These are phyloP conservation scores for Emydura subglobosa DNA, from an alignment of 2,113 vertebrate genomes.

Conservation along the genomic window DNA sequence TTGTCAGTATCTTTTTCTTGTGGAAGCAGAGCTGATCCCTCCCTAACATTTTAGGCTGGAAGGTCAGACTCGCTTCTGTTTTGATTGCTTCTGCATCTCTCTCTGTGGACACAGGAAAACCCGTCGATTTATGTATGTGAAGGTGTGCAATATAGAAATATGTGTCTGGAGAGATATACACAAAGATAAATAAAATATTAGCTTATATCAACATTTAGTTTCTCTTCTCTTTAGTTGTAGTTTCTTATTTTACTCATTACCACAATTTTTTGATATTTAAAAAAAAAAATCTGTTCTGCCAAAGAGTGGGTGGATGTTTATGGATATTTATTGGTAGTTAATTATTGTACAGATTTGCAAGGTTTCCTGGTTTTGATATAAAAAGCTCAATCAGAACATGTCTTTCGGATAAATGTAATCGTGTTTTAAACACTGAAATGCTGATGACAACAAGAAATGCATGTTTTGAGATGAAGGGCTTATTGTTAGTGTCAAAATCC, in stretches of 20 bases:
- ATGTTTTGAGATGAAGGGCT: not conserved
- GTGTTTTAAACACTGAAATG: not conserved
- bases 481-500: not conserved
- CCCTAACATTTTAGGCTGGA: not conserved
- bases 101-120: not conserved
- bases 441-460: not conserved
- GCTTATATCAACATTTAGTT: conserved; percentile 31
- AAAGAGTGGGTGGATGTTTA: not conserved
- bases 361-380: not conserved
- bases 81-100: not conserved
- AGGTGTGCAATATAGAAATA: conserved; percentile 17
- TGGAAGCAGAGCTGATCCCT: not conserved
- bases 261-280: not conserved
- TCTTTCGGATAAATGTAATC: not conserved
- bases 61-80: not conserved
- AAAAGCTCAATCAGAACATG: not conserved
- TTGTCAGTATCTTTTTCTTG: not conserved
- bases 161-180: conserved; percentile 34
- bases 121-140: not conserved
- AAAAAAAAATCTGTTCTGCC: not conserved
- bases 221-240: not conserved
- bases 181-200: conserved; percentile 51
- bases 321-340: not conserved
- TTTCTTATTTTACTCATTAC: not conserved
- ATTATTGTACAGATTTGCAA: not conserved